These are phyloP conservation scores for Baryphthengus martii DNA, from an alignment of 2,113 vertebrate species.

Conservation along the genomic window DNA sequence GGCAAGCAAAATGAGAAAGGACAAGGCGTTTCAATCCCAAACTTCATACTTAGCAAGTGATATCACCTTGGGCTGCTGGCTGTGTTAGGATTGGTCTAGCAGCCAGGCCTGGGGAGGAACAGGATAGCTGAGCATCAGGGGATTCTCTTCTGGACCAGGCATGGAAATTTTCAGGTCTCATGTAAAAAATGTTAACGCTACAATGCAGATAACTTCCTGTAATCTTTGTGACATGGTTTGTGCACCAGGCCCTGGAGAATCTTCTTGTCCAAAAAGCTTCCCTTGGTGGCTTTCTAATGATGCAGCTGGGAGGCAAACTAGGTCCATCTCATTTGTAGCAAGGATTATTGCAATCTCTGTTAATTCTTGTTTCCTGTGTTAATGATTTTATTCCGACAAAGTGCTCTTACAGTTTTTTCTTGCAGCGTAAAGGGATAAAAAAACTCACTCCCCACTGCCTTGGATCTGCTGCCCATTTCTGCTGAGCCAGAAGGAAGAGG, in stretches of 20 bases:
- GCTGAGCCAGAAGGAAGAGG: neutral
- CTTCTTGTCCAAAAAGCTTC: neutral
- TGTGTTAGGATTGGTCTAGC: constrained; percentile 17
- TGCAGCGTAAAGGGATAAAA: neutral
- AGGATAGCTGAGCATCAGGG: neutral
- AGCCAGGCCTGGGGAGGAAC: neutral
- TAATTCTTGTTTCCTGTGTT: constrained; percentile 44
- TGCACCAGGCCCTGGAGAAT: neutral
- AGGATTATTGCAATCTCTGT: neutral
- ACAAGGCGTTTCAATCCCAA: constrained; percentile 19
- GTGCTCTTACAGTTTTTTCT: neutral
- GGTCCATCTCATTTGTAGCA: neutral
- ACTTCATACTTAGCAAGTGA: constrained; percentile 50
- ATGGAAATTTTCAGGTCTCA: constrained; percentile 22
- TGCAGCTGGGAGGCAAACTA: constrained; percentile 5
- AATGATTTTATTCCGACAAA: constrained; percentile 22
- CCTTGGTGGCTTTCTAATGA: neutral
- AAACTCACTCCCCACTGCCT: neutral
- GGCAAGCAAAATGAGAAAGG: constrained; percentile 48
- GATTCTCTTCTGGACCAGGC: constrained; percentile 16
- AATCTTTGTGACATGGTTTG: neutral
- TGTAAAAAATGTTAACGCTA: neutral
- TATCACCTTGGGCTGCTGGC: constrained; percentile 44
- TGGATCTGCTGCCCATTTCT: neutral
- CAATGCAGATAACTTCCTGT: constrained; percentile 19